phyloP scores from a whole-genome alignment of 2,113 vertebrate genomes.

The Catharus fuscescens region DNA sequence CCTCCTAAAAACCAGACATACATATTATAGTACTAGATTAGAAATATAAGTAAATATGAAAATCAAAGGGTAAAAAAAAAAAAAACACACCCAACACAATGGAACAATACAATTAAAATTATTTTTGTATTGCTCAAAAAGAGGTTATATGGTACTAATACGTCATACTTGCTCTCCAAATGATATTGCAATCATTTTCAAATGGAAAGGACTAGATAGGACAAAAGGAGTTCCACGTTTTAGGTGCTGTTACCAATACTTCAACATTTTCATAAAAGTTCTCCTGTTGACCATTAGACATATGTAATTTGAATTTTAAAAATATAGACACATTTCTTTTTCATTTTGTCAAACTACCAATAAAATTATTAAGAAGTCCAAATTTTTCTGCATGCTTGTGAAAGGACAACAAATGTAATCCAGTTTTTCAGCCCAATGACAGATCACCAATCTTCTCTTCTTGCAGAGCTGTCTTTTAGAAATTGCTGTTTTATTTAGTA shows the following conservation, averaged over 20 bases:
- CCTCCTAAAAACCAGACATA: background rate
- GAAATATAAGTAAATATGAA: background rate
- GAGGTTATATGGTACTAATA: background rate
- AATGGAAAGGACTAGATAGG: background rate
- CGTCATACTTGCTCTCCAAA: background rate
- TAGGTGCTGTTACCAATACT: background rate
- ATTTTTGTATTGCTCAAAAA: background rate
- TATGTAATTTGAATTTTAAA: background rate
- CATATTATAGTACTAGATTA: background rate
- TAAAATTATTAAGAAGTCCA: background rate
- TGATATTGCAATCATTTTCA: background rate
- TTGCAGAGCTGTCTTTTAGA: background rate
- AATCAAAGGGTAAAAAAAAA: rapidly evolving
- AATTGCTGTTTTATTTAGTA: conserved; percentile 24
- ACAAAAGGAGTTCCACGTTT: background rate
- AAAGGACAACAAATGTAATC: background rate
- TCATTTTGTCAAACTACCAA: background rate
- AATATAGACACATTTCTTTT: background rate
- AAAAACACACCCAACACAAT: background rate
- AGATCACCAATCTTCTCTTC: background rate
- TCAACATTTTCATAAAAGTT: background rate
- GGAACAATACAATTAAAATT: background rate
- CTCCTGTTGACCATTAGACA: background rate
- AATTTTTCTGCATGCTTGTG: background rate
- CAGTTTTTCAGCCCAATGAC: background rate